Evolutionary conservation across 2,888 invertebrate species (phyloP).

Genomic region (Scaptodrosophila latifasciaeformis): DNA sequence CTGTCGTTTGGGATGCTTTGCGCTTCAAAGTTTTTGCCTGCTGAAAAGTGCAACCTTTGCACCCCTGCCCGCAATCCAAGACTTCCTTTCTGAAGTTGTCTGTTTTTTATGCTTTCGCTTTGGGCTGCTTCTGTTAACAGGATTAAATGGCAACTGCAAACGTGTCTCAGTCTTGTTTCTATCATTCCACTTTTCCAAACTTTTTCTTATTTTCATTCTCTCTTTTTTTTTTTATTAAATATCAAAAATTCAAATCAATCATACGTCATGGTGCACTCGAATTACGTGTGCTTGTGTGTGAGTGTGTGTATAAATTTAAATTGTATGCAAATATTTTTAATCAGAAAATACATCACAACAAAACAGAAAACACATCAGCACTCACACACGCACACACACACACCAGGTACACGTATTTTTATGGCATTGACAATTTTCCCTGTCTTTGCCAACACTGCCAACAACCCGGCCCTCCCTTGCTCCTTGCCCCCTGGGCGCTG

Average conservation of each 20-base stretch:
- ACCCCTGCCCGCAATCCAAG: too few species aligned
- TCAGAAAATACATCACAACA: conserved; percentile 1
- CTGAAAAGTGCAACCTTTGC: too few species aligned
- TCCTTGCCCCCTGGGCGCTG: too few species aligned
- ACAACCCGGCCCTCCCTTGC: too few species aligned
- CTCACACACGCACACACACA: too few species aligned
- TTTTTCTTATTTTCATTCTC: neutral
- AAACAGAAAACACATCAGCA: conserved; percentile 3
- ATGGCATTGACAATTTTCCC: too few species aligned
- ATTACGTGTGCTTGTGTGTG: conserved; percentile 8
- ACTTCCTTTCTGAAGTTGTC: neutral
- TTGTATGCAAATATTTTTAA: conserved; percentile 22
- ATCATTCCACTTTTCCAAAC: neutral
- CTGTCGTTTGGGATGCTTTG: too few species aligned
- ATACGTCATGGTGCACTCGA: conserved; percentile 41
- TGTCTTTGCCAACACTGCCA: too few species aligned
- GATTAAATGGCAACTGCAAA: conserved; percentile 40
- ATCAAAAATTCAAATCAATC: conserved; percentile 44
- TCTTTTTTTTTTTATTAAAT: neutral
- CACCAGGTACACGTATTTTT: neutral
- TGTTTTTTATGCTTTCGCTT: neutral
- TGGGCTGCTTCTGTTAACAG: conserved; percentile 18
- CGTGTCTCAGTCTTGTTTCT: conserved; percentile 3
- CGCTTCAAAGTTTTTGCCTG: conserved; percentile 36
- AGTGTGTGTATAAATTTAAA: conserved; percentile 28